Evolutionary conservation across 2,113 vertebrate species (phyloP).

Genomic region (Propithecus coquereli): DNA sequence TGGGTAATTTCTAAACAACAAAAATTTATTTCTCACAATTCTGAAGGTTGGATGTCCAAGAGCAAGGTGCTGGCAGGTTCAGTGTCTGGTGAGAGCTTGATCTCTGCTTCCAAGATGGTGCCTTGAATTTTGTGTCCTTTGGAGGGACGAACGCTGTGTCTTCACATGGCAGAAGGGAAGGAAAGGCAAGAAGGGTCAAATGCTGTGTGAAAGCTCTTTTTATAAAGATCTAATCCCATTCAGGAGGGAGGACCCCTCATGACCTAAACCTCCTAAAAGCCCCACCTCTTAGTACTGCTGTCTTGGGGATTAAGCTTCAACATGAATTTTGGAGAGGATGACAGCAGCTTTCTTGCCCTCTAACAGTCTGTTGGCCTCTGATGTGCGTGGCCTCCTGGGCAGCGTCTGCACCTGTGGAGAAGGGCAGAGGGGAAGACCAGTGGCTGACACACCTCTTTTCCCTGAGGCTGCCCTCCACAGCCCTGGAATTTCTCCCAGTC

Average conservation of each 20-base stretch:
- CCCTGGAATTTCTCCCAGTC: neutral
- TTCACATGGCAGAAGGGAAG: neutral
- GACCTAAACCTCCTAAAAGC: neutral
- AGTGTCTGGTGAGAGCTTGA: neutral
- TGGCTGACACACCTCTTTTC: neutral
- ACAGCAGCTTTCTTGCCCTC: neutral
- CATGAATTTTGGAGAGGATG: neutral
- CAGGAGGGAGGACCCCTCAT: neutral
- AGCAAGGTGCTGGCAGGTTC: neutral
- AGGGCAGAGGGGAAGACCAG: neutral
- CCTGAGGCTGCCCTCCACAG: neutral
- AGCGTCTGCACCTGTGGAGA: too few species aligned
- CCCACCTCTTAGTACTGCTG: neutral
- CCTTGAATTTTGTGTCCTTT: neutral
- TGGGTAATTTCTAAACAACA: too few species aligned
- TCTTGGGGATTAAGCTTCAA: neutral
- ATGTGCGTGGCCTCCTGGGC: neutral
- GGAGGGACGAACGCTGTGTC: too few species aligned
- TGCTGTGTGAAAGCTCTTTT: neutral
- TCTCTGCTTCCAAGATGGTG: neutral
- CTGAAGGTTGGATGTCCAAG: neutral
- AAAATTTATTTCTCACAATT: too few species aligned
- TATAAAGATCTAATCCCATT: neutral
- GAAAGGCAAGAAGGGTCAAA: neutral
- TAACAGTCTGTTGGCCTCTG: neutral